phyloP scores from a whole-genome alignment of 2,888 invertebrate species.

The Andrena minutula region DNA sequence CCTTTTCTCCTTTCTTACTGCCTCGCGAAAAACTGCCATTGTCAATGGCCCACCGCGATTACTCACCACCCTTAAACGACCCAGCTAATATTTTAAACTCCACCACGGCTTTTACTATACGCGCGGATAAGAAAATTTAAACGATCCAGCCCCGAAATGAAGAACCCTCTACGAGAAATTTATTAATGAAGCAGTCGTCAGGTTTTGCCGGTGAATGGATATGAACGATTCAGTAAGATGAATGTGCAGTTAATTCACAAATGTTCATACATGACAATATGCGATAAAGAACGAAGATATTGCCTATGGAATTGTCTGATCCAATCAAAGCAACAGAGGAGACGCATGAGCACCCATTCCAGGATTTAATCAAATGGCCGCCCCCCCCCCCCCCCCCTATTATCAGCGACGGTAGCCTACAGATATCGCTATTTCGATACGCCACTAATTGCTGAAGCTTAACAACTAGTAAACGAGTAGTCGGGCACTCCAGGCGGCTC shows the following conservation, averaged over 20 bases:
- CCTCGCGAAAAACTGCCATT: conserved; percentile 23
- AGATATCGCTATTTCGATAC: conserved; percentile 14
- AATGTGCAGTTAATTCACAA: conserved; percentile 10
- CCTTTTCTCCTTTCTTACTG: conserved; percentile 44
- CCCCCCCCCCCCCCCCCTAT: background rate
- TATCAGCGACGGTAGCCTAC: conserved; percentile 30
- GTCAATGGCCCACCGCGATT: conserved; percentile 36
- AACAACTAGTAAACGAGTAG: conserved; percentile 38
- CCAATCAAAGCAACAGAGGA: background rate
- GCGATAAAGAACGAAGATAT: background rate
- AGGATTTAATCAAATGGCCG: conserved; percentile 18
- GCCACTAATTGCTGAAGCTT: conserved; percentile 20
- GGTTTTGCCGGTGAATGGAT: conserved; percentile 34
- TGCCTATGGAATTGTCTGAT: background rate
- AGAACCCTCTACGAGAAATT: conserved; percentile 39
- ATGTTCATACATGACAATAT: background rate
- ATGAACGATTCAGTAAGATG: conserved; percentile 18
- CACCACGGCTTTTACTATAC: conserved; percentile 35
- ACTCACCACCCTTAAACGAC: conserved; percentile 17
- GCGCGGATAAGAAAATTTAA: conserved; percentile 26
- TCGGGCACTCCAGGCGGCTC: background rate
- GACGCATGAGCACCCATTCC: background rate
- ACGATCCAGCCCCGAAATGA: conserved; percentile 39
- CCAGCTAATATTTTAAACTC: conserved; percentile 54
- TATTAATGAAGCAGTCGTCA: conserved; percentile 53